Evolutionary conservation across 2,888 invertebrate genomes (phyloP).

Genomic region (Agrochola litura): DNA sequence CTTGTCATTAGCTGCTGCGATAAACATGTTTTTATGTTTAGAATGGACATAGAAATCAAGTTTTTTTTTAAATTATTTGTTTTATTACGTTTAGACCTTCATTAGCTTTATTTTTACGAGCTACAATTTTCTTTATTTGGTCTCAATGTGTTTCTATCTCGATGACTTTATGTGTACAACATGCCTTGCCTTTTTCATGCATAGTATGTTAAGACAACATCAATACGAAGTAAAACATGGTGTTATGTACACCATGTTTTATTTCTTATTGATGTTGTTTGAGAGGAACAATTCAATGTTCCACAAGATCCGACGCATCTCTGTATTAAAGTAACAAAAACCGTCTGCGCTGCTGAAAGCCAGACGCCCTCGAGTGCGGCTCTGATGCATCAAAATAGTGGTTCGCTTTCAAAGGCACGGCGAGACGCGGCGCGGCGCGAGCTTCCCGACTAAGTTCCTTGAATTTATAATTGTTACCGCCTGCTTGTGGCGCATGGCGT

Average conservation of each 20-base stretch:
- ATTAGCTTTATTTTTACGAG: conserved; percentile 53
- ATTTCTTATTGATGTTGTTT: no score
- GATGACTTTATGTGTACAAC: conserved; percentile 27
- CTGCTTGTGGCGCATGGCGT: conserved; percentile 63
- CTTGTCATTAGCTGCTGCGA: conserved; percentile 40
- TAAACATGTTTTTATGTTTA: conserved; percentile 39
- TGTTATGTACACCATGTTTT: no score
- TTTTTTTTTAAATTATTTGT: conserved; percentile 31
- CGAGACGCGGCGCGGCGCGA: conserved; percentile 43
- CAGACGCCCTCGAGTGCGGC: conserved; percentile 74
- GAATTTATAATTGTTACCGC: conserved; percentile 74
- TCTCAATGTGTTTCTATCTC: conserved; percentile 42
- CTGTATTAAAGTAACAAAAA: conserved; percentile 64
- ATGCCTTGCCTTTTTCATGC: conserved; percentile 43
- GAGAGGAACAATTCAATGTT: conserved; percentile 58
- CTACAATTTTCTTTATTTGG: conserved; percentile 56
- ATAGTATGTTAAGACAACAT: conserved; percentile 15
- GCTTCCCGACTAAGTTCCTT: conserved; percentile 64
- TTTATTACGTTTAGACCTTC: conserved; percentile 44
- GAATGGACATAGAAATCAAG: conserved; percentile 12
- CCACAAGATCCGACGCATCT: conserved; percentile 61
- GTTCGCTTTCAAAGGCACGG: conserved; percentile 67
- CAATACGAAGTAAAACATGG: conserved; percentile 35
- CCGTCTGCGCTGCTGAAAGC: conserved; percentile 75
- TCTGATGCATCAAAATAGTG: conserved; percentile 71